These are phyloP conservation scores for Microctonus aethiopoides DNA, from an alignment of 2,888 invertebrate species.

Conservation along the genomic window DNA sequence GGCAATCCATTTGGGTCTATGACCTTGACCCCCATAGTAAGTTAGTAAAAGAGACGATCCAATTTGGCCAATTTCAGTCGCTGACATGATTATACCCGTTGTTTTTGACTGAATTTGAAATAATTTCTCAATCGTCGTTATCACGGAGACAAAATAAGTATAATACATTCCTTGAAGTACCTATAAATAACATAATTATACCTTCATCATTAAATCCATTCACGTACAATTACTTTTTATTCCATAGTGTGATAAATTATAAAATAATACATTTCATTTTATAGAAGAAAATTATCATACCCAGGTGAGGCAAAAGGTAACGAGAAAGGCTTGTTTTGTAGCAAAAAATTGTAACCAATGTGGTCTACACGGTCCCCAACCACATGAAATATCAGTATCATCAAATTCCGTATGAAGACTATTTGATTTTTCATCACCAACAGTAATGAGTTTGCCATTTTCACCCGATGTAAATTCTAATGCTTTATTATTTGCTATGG, in stretches of 20 bases:
- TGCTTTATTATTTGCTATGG: slow-evolving; percentile 57
- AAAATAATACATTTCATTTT: too few species aligned
- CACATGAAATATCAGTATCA: slow-evolving; percentile 76
- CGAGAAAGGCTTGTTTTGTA: slow-evolving; percentile 88
- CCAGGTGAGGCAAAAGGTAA: slow-evolving; percentile 89
- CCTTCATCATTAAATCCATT: not conserved
- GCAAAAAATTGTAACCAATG: slow-evolving; percentile 82
- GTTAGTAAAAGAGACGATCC: slow-evolving; percentile 88
- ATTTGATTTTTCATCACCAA: slow-evolving; percentile 54
- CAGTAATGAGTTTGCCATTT: slow-evolving; percentile 56
- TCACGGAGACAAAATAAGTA: slow-evolving; percentile 93
- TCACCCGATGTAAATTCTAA: slow-evolving; percentile 54
- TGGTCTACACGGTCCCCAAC: slow-evolving; percentile 83
- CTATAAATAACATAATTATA: slow-evolving; percentile 39
- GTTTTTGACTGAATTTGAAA: slow-evolving; percentile 93
- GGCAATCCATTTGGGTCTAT: slow-evolving; percentile 93
- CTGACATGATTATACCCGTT: slow-evolving; percentile 88
- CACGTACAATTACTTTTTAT: not conserved
- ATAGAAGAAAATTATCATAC: too few species aligned
- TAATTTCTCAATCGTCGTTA: slow-evolving; percentile 92
- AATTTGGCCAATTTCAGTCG: slow-evolving; percentile 93
- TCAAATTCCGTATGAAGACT: slow-evolving; percentile 60
- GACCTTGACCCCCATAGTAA: slow-evolving; percentile 91
- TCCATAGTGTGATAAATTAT: too few species aligned
- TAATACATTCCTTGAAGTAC: slow-evolving; percentile 85